Conservation (phyloP, 1,140 invertebrate species). For the Araneus ventricosus region DNA sequence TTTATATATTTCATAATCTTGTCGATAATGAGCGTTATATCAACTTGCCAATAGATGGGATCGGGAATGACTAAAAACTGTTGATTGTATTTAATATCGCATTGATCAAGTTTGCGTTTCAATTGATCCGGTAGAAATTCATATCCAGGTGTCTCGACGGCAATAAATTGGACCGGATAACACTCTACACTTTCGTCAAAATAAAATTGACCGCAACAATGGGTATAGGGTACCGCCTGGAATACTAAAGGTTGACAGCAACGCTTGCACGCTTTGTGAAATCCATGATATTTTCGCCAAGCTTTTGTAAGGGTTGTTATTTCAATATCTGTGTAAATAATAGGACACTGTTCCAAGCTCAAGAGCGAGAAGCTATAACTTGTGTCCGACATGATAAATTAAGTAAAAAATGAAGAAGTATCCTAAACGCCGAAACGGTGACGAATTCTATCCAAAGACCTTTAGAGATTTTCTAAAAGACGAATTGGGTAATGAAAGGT, state of each 20-base stretch:
- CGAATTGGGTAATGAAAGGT: not conserved
- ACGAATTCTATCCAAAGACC: not conserved
- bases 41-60: conserved; percentile 60
- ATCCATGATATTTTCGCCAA: conserved; percentile 1
- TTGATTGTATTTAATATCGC: not conserved
- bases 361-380: not conserved
- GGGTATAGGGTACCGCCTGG: not conserved
- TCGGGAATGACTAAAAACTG: conserved; percentile 50
- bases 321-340: not conserved
- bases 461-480: not conserved
- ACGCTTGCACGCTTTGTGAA: not conserved
- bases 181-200: not conserved
- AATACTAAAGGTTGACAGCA: no score
- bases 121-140: not conserved
- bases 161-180: conserved; percentile 40
- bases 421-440: conserved; percentile 4
- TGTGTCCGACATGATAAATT: not conserved
- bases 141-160: conserved; percentile 10
- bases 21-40: conserved; percentile 25
- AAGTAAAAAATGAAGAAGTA: not conserved
- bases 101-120: not conserved
- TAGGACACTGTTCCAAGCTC: not conserved
- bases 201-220: conserved; percentile 45
- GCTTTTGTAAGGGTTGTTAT: not conserved
- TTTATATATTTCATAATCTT: conserved; percentile 42